Evolutionary conservation across 2,797 vertebrate species (phyloP), one percentile per base, ranked within the genome.

Genomic region (Chloroceryle inda): DNA sequence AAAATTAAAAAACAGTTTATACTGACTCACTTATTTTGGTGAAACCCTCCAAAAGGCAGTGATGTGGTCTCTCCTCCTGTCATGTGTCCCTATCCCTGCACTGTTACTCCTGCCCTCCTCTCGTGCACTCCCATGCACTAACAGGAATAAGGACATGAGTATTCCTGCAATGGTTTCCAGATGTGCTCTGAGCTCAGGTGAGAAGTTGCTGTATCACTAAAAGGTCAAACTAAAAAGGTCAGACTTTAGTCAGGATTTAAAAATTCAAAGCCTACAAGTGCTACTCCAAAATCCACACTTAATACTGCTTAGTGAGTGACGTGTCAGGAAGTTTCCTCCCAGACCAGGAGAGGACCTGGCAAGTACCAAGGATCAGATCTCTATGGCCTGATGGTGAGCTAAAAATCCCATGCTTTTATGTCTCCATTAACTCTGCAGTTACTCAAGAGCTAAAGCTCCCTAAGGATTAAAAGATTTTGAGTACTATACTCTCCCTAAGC

Each of bases 401-500:
- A 4, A 56, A 71, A 16, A 80, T 13, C 23, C 38, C 20, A 17
- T 10, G 13, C 6, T 86, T 69, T 76, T 64, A 22, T 0, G 0
- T 35, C 20, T 76, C 31, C 10, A 12, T 67, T 76, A 86, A 49
- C 21, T 68, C 42, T 50, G 44, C 4, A 4, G 40, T 47, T 55
- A 73, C 47, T 86, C 35, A 33, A 67, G 49, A 14, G 37, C 24
- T 85, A 72, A 84, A 84, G 10, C 67, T 68, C 83, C 42, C 37
- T 16, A 52, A 37, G 17, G 64, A 13, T 10, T 29, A 27, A 71
- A 88, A 64, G 33, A 33, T 24, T 2, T 22, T 49, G 37, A 26
- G 13, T 53, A 50, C 14, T 3, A 0, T 69, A 2, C 9, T 58
- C 2, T 85, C 13, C 27, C 52, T 66, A 33, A 66, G 24, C 35